Percentiles rank a stretch among this genome's conserved stretches.
Evolutionary conservation across 2,797 vertebrate genomes (phyloP).

Genomic region (Acrossocheilus wenchowensis): DNA sequence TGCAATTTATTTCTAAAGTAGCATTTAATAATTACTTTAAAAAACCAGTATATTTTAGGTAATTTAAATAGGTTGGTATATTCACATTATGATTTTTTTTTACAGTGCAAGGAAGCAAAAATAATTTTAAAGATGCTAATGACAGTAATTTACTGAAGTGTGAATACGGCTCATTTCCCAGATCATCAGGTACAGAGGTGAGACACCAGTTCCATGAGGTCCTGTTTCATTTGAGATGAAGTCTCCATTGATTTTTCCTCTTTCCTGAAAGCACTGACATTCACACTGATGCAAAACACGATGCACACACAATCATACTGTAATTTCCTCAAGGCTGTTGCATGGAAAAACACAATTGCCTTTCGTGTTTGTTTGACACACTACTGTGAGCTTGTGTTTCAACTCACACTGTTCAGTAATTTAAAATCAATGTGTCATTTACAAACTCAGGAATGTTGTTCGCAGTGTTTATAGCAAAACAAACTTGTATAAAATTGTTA

Average conservation of each 20-base stretch:
- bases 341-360: not conserved
- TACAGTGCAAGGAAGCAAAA: not conserved
- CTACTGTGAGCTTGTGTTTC: constrained; percentile 3
- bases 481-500: not conserved
- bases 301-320: not conserved
- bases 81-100: not conserved
- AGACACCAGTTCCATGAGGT: not conserved
- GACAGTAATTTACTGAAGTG: not conserved
- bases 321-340: constrained; percentile 21
- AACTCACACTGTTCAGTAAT: not conserved
- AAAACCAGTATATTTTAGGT: not conserved
- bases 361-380: constrained; percentile 21
- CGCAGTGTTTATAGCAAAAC: not conserved
- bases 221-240: constrained; percentile 13
- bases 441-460: not conserved
- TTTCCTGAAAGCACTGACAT: constrained; percentile 25
- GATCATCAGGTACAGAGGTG: constrained; percentile 19
- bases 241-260: constrained; percentile 20
- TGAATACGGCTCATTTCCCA: not conserved
- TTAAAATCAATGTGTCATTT: constrained; percentile 27
- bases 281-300: constrained; percentile 33
- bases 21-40: no score
- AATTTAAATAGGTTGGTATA: not conserved
- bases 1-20: no score
- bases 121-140: not conserved